Conservation (phyloP, 1,140 invertebrate species). For the Augochlora pura region DNA sequence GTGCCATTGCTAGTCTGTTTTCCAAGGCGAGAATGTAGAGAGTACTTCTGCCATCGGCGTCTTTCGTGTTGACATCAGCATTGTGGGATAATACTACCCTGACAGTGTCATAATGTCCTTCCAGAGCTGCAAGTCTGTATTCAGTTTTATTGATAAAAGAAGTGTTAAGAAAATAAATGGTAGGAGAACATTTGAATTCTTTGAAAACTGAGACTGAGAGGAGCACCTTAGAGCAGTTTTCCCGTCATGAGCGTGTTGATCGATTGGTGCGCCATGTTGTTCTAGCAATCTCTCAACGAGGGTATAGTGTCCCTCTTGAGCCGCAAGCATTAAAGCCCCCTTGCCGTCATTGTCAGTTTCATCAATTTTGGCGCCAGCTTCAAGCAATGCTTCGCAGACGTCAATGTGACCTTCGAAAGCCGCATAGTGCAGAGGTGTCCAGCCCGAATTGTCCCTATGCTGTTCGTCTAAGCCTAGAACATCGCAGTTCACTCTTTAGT, state of each 20-base stretch:
- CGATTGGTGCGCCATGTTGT: slow-evolving; percentile 88
- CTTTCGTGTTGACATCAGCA: slow-evolving; percentile 93
- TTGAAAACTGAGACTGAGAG: slow-evolving; percentile 1
- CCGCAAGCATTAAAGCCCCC: slow-evolving; percentile 92
- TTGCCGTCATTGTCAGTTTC: slow-evolving; percentile 97
- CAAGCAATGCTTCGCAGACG: slow-evolving; percentile 92
- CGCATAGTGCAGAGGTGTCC: slow-evolving; percentile 96
- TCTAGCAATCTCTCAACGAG: slow-evolving; percentile 88
- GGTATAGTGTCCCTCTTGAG: slow-evolving; percentile 91
- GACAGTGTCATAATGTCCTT: slow-evolving; percentile 92
- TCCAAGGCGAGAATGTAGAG: slow-evolving; percentile 95
- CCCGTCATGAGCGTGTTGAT: slow-evolving; percentile 95
- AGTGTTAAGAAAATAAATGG: slow-evolving; percentile 40
- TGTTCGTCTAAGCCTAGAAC: slow-evolving; percentile 90
- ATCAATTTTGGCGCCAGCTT: slow-evolving; percentile 95
- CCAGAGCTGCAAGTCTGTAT: slow-evolving; percentile 88
- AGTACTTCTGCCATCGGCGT: slow-evolving; percentile 95
- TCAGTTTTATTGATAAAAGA: slow-evolving; percentile 37
- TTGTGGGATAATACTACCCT: slow-evolving; percentile 86
- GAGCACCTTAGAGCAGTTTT: slow-evolving; percentile 92
- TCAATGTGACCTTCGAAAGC: slow-evolving; percentile 95
- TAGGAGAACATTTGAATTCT: background rate
- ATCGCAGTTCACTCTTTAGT: slow-evolving; percentile 10
- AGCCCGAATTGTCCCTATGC: slow-evolving; percentile 94
- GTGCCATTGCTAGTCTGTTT: slow-evolving; percentile 92